Conservation (phyloP, 2,888 invertebrate species). For the Chrysolina haemoptera region DNA sequence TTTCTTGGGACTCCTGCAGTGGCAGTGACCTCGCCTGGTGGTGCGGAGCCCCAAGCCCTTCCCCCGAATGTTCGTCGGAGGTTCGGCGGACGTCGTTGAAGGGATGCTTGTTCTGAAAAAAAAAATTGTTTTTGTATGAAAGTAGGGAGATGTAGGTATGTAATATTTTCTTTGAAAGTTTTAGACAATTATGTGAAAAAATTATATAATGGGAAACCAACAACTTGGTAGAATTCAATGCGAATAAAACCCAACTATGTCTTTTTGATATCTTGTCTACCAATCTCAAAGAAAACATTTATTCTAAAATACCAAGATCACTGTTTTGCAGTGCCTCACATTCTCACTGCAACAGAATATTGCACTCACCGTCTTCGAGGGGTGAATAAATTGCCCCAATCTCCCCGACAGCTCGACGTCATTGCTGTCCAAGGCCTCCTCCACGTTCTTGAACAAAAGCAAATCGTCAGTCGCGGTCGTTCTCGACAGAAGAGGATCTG, state of each 20-base stretch:
- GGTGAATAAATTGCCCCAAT: constrained; percentile 70
- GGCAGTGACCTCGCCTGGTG: constrained; percentile 78
- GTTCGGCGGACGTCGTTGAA: constrained; percentile 54
- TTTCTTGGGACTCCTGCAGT: constrained; percentile 77
- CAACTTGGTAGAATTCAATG: too few relatives aligned
- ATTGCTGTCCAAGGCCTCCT: constrained; percentile 71
- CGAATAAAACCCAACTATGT: too few relatives aligned
- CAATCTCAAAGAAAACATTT: too few relatives aligned
- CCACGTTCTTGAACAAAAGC: constrained; percentile 73
- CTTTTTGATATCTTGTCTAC: too few relatives aligned
- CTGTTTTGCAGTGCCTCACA: too few relatives aligned
- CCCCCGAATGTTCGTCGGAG: constrained; percentile 76
- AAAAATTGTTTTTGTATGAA: too few relatives aligned
- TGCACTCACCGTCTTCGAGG: constrained; percentile 71
- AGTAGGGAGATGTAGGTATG: too few relatives aligned
- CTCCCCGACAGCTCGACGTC: constrained; percentile 70
- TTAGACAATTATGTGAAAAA: too few relatives aligned
- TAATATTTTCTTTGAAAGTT: too few relatives aligned
- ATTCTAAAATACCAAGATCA: too few relatives aligned
- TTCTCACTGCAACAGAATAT: neutral
- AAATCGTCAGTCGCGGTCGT: constrained; percentile 70
- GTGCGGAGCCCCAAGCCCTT: constrained; percentile 83
- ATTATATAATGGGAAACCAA: too few relatives aligned
- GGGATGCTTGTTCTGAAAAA: constrained; percentile 65
- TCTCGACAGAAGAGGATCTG: constrained; percentile 72